A percentile compares a stretch with the other conserved stretches of the same genome.
Evolutionary conservation across 2,113 vertebrate genomes (phyloP).

Genomic region (Circaetus gallicus): DNA sequence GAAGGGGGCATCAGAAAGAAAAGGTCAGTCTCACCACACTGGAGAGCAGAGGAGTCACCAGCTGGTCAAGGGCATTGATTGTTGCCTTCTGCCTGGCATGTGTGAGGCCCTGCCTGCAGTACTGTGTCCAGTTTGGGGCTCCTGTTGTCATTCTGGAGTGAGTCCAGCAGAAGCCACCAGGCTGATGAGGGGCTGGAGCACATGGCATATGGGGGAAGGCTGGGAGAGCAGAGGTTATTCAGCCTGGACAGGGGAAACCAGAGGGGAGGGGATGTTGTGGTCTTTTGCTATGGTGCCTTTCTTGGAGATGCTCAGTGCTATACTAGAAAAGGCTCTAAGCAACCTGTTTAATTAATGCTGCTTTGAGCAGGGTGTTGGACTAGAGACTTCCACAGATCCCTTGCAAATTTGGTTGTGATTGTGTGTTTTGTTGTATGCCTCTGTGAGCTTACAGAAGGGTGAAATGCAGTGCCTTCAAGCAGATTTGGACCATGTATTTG

Average conservation of each 20-base stretch:
- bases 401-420: background rate
- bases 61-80: background rate
- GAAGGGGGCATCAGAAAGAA: background rate
- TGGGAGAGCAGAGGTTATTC: background rate
- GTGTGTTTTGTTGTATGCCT: background rate
- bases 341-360: background rate
- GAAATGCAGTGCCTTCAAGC: background rate
- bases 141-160: background rate
- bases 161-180: background rate
- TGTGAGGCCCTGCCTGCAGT: background rate
- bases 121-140: background rate
- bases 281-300: background rate
- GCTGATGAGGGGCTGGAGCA: background rate
- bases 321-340: background rate
- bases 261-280: background rate
- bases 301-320: background rate
- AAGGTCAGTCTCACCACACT: background rate
- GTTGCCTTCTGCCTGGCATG: background rate
- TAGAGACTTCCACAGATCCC: background rate
- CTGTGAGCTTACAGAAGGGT: background rate
- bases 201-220: fast-evolving
- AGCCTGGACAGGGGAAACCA: background rate
- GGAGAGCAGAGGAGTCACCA: background rate
- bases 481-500: background rate
- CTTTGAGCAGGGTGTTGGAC: background rate